Conservation (phyloP, 2,888 invertebrate genomes). For the Caenorhabditis imperialis region DNA sequence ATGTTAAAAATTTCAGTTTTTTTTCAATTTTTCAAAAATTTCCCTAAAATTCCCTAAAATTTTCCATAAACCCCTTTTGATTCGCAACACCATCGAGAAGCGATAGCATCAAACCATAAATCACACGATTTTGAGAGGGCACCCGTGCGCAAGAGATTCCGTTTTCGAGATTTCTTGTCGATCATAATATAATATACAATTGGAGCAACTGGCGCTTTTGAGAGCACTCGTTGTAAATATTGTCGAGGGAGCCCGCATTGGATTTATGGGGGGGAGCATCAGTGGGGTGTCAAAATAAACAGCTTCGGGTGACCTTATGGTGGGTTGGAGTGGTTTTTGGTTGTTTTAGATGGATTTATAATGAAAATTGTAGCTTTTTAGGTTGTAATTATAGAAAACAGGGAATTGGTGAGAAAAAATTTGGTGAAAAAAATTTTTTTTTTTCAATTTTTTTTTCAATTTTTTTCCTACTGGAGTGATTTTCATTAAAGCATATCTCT, state of each 20-base stretch:
- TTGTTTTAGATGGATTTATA: no score
- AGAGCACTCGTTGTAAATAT: conserved; percentile 13
- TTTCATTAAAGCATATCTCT: no score
- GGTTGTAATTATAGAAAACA: no score
- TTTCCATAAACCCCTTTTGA: background rate
- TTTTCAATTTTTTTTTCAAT: no score
- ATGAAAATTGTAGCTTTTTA: no score
- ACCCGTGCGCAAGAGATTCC: conserved; percentile 15
- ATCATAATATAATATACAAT: conserved; percentile 43
- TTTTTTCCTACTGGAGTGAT: no score
- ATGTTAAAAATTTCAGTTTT: no score
- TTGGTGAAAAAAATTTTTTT: no score
- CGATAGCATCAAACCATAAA: conserved; percentile 26
- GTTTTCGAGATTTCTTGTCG: conserved; percentile 9
- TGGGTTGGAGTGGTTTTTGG: background rate
- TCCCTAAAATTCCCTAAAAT: no score
- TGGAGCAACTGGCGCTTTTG: background rate
- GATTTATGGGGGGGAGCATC: conserved; percentile 13
- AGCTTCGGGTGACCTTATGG: background rate
- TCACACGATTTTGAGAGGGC: conserved; percentile 46
- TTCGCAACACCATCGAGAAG: background rate
- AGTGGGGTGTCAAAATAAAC: conserved; percentile 19
- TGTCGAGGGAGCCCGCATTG: background rate
- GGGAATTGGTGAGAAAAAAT: no score
- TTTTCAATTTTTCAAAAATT: no score